Evolutionary conservation across 2,113 vertebrate genomes (phyloP).

Genomic region (Beaufortia kweichowensis): DNA sequence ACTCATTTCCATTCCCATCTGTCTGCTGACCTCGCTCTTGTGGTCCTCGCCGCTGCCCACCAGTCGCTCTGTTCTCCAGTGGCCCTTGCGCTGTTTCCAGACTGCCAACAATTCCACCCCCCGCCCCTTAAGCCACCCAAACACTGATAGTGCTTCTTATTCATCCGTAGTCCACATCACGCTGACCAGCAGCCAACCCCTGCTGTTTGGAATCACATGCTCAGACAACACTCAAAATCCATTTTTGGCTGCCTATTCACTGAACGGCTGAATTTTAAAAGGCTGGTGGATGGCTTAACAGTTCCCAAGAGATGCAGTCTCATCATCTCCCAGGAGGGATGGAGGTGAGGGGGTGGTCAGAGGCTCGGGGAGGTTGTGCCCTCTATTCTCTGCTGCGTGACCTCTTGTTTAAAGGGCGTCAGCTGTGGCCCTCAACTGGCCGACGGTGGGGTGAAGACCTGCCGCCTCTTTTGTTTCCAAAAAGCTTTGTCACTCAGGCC

Average conservation of each 20-base stretch:
- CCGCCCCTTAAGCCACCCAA: conserved; percentile 14
- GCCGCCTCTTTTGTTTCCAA: conserved; percentile 73
- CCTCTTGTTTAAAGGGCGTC: conserved; percentile 77
- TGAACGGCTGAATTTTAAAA: conserved; percentile 73
- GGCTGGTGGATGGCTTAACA: conserved; percentile 45
- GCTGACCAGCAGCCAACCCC: not conserved
- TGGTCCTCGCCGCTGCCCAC: conserved; percentile 10
- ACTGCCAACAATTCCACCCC: not conserved
- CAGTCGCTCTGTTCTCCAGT: not conserved
- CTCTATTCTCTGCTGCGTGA: conserved; percentile 71
- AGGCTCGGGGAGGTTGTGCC: conserved; percentile 70
- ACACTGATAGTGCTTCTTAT: conserved; percentile 22
- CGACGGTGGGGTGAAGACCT: conserved; percentile 71
- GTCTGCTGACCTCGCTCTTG: conserved; percentile 75
- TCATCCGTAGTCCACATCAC: conserved; percentile 18
- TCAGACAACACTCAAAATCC: conserved; percentile 37
- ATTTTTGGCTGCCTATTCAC: conserved; percentile 67
- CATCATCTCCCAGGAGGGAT: conserved; percentile 31
- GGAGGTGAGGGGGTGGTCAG: conserved; percentile 61
- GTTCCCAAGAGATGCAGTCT: conserved; percentile 47
- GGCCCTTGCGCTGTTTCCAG: conserved; percentile 10
- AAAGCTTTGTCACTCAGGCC: conserved; percentile 56
- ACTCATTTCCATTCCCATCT: conserved; percentile 79
- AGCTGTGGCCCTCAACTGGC: conserved; percentile 73
- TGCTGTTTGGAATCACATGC: conserved; percentile 22